These are phyloP conservation scores for Odocoileus hemionus DNA, from an alignment of 2,113 vertebrate genomes.

Conservation along the genomic window DNA sequence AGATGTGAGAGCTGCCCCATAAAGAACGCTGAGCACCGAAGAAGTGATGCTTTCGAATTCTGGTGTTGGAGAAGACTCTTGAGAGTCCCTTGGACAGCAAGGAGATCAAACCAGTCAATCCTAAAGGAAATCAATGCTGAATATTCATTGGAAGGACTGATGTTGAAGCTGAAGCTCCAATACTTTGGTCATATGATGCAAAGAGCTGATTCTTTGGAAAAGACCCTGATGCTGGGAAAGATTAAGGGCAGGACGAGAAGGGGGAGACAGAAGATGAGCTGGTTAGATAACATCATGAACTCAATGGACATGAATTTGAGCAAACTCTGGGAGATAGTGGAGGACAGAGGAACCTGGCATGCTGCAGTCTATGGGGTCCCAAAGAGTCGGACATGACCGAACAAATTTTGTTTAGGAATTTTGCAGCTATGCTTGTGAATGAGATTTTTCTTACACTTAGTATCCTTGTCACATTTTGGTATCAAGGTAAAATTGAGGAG, in stretches of 20 bases:
- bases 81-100: neutral
- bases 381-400: neutral
- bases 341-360: neutral
- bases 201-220: neutral
- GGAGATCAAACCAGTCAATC: neutral
- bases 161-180: neutral
- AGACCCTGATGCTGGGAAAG: neutral
- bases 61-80: neutral
- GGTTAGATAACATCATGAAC: neutral
- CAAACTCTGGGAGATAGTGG: neutral
- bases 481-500: neutral
- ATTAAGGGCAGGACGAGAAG: neutral
- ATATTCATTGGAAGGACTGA: neutral
- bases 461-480: neutral
- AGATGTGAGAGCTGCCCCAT: neutral
- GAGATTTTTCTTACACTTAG: neutral
- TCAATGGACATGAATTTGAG: neutral
- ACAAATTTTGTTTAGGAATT: neutral
- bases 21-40: neutral
- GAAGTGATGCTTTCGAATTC: neutral
- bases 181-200: neutral
- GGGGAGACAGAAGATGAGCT: neutral
- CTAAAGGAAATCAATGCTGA: neutral
- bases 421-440: neutral
- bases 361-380: neutral